Percentiles rank a stretch among this genome's conserved stretches.
Conservation (phyloP, 2,113 vertebrate species). For the Choloepus hoffmanni region DNA sequence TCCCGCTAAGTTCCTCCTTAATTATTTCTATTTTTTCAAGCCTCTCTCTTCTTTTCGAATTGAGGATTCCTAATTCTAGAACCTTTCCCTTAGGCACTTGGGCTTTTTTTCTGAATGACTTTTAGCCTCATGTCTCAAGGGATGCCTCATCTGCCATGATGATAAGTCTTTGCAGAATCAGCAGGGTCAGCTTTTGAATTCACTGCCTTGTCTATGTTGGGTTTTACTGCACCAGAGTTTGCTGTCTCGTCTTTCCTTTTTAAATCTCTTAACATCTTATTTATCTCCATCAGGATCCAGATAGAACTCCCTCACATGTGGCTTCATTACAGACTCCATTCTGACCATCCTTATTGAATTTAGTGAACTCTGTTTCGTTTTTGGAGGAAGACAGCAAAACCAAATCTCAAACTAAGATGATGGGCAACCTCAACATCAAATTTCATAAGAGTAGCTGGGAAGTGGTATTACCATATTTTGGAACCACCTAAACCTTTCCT, state of each 20-base stretch:
- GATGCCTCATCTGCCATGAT: background rate
- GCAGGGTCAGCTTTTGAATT: conserved; percentile 5
- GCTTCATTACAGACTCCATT: background rate
- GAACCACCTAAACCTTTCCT: background rate
- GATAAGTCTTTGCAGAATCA: background rate
- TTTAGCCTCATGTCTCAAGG: background rate
- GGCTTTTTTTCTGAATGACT: background rate
- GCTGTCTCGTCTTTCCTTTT: conserved; percentile 13
- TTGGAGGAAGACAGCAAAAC: conserved; percentile 21
- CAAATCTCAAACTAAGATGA: background rate
- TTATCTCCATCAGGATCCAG: background rate
- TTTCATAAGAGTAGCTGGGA: background rate
- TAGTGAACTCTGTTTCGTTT: background rate
- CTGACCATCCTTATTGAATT: background rate
- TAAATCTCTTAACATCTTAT: background rate
- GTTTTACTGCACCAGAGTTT: background rate
- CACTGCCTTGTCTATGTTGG: background rate
- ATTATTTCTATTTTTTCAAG: conserved; percentile 50
- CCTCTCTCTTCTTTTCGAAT: background rate
- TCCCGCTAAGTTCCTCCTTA: background rate
- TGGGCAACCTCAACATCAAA: background rate
- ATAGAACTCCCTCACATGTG: background rate
- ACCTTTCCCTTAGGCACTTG: background rate
- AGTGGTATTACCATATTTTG: background rate
- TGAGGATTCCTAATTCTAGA: conserved; percentile 10